phyloP scores from a whole-genome alignment of 1,140 invertebrate species.

The Chrysoperla carnea region DNA sequence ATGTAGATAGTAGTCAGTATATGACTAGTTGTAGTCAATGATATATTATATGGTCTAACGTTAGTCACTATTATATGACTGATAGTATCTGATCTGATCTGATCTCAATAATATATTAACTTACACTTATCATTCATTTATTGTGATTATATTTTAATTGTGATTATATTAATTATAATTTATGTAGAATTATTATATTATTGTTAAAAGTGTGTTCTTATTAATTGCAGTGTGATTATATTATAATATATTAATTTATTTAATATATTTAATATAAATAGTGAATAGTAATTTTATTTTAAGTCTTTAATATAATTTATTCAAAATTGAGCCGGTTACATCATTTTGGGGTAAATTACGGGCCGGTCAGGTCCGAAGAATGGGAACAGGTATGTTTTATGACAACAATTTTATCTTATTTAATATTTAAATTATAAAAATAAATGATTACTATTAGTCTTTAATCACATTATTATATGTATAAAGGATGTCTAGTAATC shows the following conservation, averaged over 20 bases:
- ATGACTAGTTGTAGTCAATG: background rate
- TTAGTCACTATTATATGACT: background rate
- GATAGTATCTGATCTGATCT: too few species aligned
- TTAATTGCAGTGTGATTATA: background rate
- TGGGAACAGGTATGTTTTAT: constrained; percentile 18
- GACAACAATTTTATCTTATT: background rate
- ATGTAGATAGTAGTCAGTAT: background rate
- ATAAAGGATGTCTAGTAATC: background rate
- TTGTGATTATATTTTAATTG: too few species aligned
- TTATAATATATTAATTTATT: background rate
- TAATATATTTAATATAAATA: constrained; percentile 1
- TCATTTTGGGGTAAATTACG: constrained; percentile 21
- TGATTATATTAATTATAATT: background rate
- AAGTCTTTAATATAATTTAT: background rate
- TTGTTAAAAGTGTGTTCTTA: background rate
- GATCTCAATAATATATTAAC: too few species aligned
- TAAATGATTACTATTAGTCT: background rate
- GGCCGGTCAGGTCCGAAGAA: constrained; percentile 19
- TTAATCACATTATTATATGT: background rate
- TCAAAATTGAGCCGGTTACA: constrained; percentile 18
- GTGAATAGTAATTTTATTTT: background rate
- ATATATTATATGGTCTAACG: background rate
- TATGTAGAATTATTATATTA: background rate
- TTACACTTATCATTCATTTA: too few species aligned
- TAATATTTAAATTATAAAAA: background rate